Conservation (phyloP, 2,888 invertebrate genomes). For the Caenorhabditis sp. region DNA sequence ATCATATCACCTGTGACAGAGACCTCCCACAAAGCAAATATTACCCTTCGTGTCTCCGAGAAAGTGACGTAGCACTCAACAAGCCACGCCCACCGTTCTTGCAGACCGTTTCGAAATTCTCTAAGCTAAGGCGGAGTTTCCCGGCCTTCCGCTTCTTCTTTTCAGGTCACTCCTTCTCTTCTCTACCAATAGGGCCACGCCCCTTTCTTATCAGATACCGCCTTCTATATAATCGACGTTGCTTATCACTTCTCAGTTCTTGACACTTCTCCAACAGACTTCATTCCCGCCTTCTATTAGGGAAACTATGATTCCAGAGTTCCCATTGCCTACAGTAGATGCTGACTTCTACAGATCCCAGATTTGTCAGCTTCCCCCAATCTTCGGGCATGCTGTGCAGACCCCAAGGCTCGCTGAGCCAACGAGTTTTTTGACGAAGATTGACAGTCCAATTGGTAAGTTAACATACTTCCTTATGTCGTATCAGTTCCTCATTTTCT, state of each 20-base stretch:
- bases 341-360: slow-evolving; percentile 72
- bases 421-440: slow-evolving; percentile 37
- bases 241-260: slow-evolving; percentile 55
- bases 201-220: slow-evolving; percentile 38
- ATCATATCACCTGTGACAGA: slow-evolving; percentile 52
- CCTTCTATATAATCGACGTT: slow-evolving; percentile 45
- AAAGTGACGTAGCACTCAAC: slow-evolving; percentile 48
- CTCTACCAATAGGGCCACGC: slow-evolving; percentile 4
- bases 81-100: slow-evolving; percentile 19
- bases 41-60: slow-evolving; percentile 37
- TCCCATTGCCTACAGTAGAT: slow-evolving; percentile 72
- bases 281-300: slow-evolving; percentile 33
- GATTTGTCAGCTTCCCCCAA: slow-evolving; percentile 64
- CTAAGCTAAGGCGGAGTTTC: slow-evolving; percentile 24
- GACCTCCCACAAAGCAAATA: slow-evolving; percentile 46
- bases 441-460: slow-evolving; percentile 63
- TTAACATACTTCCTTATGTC: not conserved
- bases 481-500: not conserved
- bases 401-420: slow-evolving; percentile 56
- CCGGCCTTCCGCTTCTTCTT: slow-evolving; percentile 23
- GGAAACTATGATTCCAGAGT: slow-evolving; percentile 71
- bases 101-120: slow-evolving; percentile 51
- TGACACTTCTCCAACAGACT: slow-evolving; percentile 42
- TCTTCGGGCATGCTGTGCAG: slow-evolving; percentile 55
- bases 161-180: slow-evolving; percentile 22